Evolutionary conservation across 1,140 invertebrate genomes (phyloP).

Genomic region (Drosophila ironensis): DNA sequence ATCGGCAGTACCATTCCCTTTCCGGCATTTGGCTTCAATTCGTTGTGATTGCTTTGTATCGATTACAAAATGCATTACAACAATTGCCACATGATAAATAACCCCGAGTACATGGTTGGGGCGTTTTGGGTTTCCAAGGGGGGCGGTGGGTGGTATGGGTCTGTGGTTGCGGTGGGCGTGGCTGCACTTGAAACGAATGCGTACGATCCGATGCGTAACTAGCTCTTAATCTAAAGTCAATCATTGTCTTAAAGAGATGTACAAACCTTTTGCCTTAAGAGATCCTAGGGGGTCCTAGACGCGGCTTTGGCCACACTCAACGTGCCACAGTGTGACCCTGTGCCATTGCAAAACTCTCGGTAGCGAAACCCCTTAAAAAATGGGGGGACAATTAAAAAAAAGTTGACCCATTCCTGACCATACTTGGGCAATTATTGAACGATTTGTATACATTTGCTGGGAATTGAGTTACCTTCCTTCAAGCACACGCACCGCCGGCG

Average conservation of each 20-base stretch:
- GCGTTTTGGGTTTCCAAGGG: neutral
- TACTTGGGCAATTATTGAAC: constrained; percentile 77
- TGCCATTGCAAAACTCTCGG: too few relatives aligned
- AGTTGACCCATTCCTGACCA: constrained; percentile 37
- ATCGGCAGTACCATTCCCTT: neutral
- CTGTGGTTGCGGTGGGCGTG: neutral
- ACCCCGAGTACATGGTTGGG: constrained; percentile 24
- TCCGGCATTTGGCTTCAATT: constrained; percentile 51
- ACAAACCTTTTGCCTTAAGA: too few relatives aligned
- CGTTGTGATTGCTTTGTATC: constrained; percentile 77
- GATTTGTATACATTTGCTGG: constrained; percentile 78
- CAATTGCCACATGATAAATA: constrained; percentile 75
- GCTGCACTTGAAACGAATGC: constrained; percentile 25
- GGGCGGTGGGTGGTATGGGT: neutral
- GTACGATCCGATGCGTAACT: too few relatives aligned
- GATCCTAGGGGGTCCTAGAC: too few relatives aligned
- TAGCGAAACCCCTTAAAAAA: too few relatives aligned
- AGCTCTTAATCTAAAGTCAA: too few relatives aligned
- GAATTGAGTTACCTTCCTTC: neutral
- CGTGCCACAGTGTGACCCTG: neutral
- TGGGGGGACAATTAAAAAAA: constrained; percentile 14
- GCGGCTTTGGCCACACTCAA: too few relatives aligned
- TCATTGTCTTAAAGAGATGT: too few relatives aligned
- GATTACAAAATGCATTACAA: constrained; percentile 80
- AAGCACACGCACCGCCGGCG: constrained; percentile 4